phyloP scores from a whole-genome alignment of 2,113 vertebrate species.

The Eclectus roratus region DNA sequence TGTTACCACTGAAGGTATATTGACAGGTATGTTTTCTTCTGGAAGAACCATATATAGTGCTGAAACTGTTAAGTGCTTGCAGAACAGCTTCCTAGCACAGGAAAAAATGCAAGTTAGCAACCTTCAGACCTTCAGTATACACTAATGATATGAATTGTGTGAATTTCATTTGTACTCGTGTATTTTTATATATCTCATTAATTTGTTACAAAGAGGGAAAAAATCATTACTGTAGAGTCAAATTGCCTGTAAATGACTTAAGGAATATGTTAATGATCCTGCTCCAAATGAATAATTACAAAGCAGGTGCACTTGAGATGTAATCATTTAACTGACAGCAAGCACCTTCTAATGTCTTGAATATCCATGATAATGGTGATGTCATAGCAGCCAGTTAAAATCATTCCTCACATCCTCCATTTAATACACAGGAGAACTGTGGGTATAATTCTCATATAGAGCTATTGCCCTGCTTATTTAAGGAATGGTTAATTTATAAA shows the following conservation, averaged over 20 bases:
- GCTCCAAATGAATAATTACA: constrained; percentile 79
- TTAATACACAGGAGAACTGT: constrained; percentile 66
- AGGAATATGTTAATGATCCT: constrained; percentile 77
- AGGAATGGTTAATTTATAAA: constrained; percentile 70
- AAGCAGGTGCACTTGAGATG: constrained; percentile 79
- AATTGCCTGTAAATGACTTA: constrained; percentile 78
- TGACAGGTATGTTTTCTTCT: not conserved
- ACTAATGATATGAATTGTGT: constrained; percentile 55
- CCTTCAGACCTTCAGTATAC: constrained; percentile 18
- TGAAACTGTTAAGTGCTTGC: not conserved
- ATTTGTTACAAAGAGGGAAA: constrained; percentile 72
- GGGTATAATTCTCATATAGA: constrained; percentile 49
- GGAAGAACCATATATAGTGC: not conserved
- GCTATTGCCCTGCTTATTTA: constrained; percentile 63
- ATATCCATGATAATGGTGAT: constrained; percentile 75
- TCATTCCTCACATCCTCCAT: constrained; percentile 57
- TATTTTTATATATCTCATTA: constrained; percentile 73
- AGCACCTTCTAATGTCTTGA: constrained; percentile 76
- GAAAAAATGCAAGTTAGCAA: not conserved
- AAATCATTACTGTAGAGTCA: constrained; percentile 74
- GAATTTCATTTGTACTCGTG: constrained; percentile 41
- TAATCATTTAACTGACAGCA: constrained; percentile 79
- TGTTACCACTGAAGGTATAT: not conserved
- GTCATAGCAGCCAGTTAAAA: constrained; percentile 71
- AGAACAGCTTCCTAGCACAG: not conserved